Base-by-base conservation (phyloP, 2,888 invertebrate species). In the Microctonus hyperodae region DNA sequence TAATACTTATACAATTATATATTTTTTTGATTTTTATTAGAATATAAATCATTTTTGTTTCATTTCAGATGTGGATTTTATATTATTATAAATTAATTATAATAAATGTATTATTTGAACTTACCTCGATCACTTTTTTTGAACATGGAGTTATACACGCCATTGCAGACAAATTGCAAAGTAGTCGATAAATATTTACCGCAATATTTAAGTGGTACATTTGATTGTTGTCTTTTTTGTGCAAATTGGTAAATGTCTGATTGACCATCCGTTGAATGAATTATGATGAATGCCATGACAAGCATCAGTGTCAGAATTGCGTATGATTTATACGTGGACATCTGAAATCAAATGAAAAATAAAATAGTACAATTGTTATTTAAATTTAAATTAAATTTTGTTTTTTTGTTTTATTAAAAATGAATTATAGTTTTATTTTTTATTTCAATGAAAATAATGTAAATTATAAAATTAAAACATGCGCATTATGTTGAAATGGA, bases 81-180 rank as follows among this genome's bases (percentile, higher is more conserved):
- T 13, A 37, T 11, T 3, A 37, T 13, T 37, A 37, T 37, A n/a
- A n/a, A n/a, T n/a, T n/a, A n/a, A n/a, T n/a, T n/a, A n/a, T n/a
- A n/a, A n/a, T n/a, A n/a, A n/a, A 7, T 1, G 7, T 44, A 44
- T 16, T n/a, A n/a, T n/a, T n/a, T 44, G 16, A 7, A 44, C 16
- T 44, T 67, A 83, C 83, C 83, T 78, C 77, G 78, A 61, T 69
- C 78, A 69, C 73, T 81, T 69, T 81, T 83, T 70, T 82, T 80
- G 71, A 82, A 81, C 78, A 83, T 80, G 6, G 78, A 68, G 70
- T 84, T 82, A 72, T 84, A 85, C 31, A 75, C 72, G 23, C 85
- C 83, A 51, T 79, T 75, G 70, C 85, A 85, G 25, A 85, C 71
- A n/a, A 78, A 68, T 61, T 79, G 78, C 23, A 85, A 73, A 6